Evolutionary conservation across 2,113 vertebrate species (phyloP).

Genomic region (Aviceda subcristata): DNA sequence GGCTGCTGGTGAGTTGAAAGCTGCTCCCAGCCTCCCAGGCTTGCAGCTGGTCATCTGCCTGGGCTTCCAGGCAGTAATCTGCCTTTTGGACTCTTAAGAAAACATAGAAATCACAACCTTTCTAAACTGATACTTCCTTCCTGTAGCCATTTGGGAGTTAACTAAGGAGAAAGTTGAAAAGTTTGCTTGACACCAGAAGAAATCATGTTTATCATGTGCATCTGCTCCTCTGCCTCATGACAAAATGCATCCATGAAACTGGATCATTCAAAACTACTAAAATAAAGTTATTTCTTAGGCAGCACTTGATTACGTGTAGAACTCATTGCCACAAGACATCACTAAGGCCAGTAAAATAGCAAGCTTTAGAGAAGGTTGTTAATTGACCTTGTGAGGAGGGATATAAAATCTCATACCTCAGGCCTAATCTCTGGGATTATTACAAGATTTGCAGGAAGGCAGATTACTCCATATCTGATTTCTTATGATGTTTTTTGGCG

Average conservation of each 20-base stretch:
- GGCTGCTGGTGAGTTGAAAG: not conserved
- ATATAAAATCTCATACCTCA: slow-evolving; percentile 26
- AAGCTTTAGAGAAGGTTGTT: slow-evolving; percentile 33
- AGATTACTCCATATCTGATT: slow-evolving; percentile 40
- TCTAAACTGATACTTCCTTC: not conserved
- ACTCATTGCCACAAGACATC: not conserved
- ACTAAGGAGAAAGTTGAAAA: not conserved
- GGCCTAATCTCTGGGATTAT: slow-evolving; percentile 46
- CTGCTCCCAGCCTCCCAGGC: not conserved
- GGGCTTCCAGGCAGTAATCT: not conserved
- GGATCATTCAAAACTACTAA: slow-evolving; percentile 2
- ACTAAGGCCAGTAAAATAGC: not conserved
- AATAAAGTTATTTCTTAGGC: slow-evolving; percentile 11
- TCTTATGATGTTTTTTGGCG: not conserved
- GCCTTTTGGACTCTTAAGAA: not conserved
- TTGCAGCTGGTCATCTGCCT: not conserved
- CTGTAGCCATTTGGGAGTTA: not conserved
- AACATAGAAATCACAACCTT: not conserved
- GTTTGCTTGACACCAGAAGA: not conserved
- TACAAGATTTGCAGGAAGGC: not conserved
- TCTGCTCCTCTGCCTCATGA: slow-evolving; percentile 14
- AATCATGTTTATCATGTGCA: slow-evolving; percentile 21
- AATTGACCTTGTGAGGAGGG: slow-evolving; percentile 40
- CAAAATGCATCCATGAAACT: not conserved
- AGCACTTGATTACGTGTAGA: slow-evolving; percentile 34